These are phyloP conservation scores for Mobula hypostoma DNA, from an alignment of 2,113 vertebrate genomes.

Conservation along the genomic window DNA sequence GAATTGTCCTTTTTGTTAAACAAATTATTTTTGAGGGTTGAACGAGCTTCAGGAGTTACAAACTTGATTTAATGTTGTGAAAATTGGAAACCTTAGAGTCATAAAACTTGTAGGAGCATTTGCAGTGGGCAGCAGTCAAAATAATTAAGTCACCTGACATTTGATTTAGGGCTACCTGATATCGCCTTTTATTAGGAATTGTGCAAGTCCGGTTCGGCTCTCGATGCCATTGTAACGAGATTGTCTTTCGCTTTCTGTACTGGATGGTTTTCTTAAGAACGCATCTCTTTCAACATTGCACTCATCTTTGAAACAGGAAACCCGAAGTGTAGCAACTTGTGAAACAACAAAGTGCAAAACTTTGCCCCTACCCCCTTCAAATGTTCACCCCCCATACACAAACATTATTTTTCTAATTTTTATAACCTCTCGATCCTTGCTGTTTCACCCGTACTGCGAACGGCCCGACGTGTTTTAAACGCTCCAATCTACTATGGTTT, in stretches of 20 bases:
- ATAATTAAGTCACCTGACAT: neutral
- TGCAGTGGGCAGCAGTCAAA: neutral
- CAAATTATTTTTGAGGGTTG: neutral
- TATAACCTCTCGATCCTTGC: neutral
- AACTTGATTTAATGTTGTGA: neutral
- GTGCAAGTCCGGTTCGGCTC: neutral
- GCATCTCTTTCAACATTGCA: neutral
- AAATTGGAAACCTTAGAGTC: neutral
- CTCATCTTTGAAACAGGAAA: neutral
- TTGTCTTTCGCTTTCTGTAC: neutral
- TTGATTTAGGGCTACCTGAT: neutral
- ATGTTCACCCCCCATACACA: constrained; percentile 33
- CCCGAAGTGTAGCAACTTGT: neutral
- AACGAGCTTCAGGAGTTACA: neutral
- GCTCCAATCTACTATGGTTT: neutral
- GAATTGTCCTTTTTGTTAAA: neutral
- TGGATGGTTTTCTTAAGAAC: neutral
- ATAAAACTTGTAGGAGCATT: neutral
- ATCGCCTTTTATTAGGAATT: neutral
- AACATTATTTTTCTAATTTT: too few species aligned
- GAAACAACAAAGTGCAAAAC: neutral
- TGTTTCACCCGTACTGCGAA: neutral
- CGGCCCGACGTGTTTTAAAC: neutral
- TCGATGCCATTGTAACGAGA: neutral
- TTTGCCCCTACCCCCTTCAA: constrained; percentile 26